Evolutionary conservation across 2,797 vertebrate species (phyloP).

Genomic region (Phataginus tricuspis): DNA sequence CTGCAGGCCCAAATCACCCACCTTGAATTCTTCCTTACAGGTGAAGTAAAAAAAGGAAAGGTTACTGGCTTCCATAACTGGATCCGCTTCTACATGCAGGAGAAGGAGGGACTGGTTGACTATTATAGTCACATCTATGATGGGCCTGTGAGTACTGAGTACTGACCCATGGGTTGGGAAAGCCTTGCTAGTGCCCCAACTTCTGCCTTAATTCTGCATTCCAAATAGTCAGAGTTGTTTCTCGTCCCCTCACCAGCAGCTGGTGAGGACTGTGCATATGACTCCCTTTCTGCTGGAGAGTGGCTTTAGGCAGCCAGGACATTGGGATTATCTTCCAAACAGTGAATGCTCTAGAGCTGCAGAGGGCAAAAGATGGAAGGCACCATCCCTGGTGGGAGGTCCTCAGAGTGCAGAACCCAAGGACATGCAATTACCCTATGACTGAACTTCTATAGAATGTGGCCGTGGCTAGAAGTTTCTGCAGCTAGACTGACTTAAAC

Average conservation of each 20-base stretch:
- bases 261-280: neutral
- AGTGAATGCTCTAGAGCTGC: neutral
- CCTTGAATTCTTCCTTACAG: constrained; percentile 80
- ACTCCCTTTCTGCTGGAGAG: neutral
- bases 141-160: constrained; percentile 90
- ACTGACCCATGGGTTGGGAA: neutral
- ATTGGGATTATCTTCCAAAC: neutral
- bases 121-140: constrained; percentile 96
- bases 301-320: neutral
- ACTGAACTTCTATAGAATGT: neutral
- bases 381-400: too few relatives aligned
- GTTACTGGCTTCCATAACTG: constrained; percentile 96
- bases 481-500: neutral
- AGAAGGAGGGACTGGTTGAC: constrained; percentile 90
- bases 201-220: neutral
- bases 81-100: constrained; percentile 95
- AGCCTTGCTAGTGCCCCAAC: neutral
- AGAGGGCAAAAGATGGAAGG: neutral
- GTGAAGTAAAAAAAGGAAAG: constrained; percentile 93
- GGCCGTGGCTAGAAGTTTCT: neutral
- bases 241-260: neutral
- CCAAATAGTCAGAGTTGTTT: neutral
- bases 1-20: accelerated
- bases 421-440: neutral
- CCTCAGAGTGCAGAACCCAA: neutral